Conservation (phyloP, 1,140 invertebrate species). For the Epicauta chinensis region DNA sequence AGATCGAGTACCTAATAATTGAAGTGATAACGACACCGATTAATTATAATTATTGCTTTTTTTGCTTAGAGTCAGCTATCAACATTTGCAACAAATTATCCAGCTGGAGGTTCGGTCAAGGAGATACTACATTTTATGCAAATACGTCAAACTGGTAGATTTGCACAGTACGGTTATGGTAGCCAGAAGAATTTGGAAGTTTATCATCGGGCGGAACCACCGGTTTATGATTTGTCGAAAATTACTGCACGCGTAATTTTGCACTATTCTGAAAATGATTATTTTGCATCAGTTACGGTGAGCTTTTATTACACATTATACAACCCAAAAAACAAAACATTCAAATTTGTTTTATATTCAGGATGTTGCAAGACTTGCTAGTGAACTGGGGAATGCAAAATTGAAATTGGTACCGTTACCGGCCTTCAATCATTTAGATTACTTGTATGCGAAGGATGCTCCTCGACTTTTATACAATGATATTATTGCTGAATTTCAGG, state of each 20-base stretch:
- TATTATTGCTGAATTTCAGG: too few relatives aligned
- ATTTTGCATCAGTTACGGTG: too few relatives aligned
- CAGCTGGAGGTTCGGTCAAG: not conserved
- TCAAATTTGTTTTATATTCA: too few relatives aligned
- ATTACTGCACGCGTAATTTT: slow-evolving; percentile 44
- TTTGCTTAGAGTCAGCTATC: not conserved
- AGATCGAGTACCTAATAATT: too few relatives aligned
- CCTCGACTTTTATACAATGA: too few relatives aligned
- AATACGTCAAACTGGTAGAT: slow-evolving; percentile 31
- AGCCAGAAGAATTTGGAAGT: slow-evolving; percentile 32
- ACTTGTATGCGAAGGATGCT: not conserved
- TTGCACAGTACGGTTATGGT: slow-evolving; percentile 50
- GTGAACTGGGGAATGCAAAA: too few relatives aligned
- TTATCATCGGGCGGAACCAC: slow-evolving; percentile 50
- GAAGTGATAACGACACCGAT: too few relatives aligned
- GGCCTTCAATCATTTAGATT: not conserved
- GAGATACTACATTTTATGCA: not conserved
- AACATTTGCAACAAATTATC: not conserved
- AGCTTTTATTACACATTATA: too few relatives aligned
- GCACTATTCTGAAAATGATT: too few relatives aligned
- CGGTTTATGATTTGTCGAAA: slow-evolving; percentile 47
- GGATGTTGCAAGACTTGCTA: too few relatives aligned
- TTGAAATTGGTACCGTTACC: not conserved
- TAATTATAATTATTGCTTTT: too few relatives aligned
- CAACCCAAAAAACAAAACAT: too few relatives aligned